Conservation (phyloP, 2,797 vertebrate genomes). For the Limnodromus scolopaceus region DNA sequence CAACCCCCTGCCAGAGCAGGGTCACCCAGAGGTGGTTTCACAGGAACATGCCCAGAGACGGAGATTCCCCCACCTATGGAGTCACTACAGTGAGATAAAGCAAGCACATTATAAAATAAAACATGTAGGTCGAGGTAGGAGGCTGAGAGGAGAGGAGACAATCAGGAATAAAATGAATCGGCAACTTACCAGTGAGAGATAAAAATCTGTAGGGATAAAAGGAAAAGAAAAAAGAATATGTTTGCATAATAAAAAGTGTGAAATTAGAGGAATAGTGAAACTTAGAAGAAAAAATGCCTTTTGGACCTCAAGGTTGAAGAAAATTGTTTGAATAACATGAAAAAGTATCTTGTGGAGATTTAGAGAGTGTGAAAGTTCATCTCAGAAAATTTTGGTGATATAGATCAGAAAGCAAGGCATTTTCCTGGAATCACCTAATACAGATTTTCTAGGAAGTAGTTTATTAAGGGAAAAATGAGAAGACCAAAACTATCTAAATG, state of each 20-base stretch:
- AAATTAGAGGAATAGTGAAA: conserved; percentile 8
- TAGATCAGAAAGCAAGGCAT: background rate
- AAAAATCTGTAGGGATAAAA: background rate
- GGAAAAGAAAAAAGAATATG: background rate
- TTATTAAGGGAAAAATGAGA: background rate
- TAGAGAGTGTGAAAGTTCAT: background rate
- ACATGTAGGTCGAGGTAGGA: background rate
- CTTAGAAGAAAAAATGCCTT: background rate
- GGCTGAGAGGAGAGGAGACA: background rate
- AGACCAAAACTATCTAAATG: background rate
- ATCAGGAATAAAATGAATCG: background rate
- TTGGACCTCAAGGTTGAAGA: background rate
- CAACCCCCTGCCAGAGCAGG: too few relatives aligned
- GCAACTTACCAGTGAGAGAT: background rate
- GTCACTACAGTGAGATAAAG: background rate
- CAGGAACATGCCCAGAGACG: too few relatives aligned
- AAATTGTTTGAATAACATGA: background rate
- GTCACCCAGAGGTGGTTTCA: too few relatives aligned
- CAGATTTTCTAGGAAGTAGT: background rate
- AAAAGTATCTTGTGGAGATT: background rate
- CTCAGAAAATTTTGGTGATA: background rate
- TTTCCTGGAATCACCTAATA: background rate
- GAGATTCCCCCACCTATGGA: background rate
- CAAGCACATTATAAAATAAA: background rate
- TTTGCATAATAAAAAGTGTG: background rate